Conservation (phyloP, 2,797 vertebrate genomes). For the Malacoctenus gilli region DNA sequence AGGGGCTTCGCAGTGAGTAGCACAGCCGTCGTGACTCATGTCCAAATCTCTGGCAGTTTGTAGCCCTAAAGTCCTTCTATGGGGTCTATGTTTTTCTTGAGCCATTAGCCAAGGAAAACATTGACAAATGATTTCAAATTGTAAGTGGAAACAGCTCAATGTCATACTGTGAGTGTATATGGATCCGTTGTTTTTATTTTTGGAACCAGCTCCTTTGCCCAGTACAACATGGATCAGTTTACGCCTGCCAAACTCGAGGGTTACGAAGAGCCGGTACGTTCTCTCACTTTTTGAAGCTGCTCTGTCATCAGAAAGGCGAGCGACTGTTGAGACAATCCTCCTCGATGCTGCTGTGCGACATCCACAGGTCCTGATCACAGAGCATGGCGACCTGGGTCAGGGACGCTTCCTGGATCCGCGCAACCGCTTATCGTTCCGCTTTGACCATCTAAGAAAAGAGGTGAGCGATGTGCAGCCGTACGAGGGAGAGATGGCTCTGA, state of each 20-base stretch:
- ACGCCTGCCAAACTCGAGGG: constrained; percentile 96
- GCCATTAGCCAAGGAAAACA: too few species aligned
- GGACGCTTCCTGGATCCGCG: constrained; percentile 96
- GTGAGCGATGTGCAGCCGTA: constrained; percentile 91
- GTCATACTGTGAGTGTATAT: not conserved
- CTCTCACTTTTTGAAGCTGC: too few species aligned
- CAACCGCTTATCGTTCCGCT: constrained; percentile 92
- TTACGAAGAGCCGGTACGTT: constrained; percentile 91
- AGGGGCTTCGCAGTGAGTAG: constrained; percentile 96
- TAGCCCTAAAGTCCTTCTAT: too few species aligned
- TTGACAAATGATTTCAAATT: too few species aligned
- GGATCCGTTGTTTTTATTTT: constrained; percentile 30
- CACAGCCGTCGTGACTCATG: too few species aligned
- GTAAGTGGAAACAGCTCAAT: not conserved
- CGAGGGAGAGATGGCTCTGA: constrained; percentile 88
- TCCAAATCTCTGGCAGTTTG: too few species aligned
- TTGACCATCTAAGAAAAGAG: constrained; percentile 97
- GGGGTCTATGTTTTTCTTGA: too few species aligned
- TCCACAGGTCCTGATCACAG: constrained; percentile 92
- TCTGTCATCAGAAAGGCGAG: not conserved
- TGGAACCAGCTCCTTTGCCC: constrained; percentile 98
- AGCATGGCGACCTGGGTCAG: constrained; percentile 96
- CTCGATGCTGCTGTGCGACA: not conserved
- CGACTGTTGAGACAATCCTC: not conserved
- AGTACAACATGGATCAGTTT: constrained; percentile 99